Evolutionary conservation across 2,113 vertebrate species (phyloP), one percentile per base, ranked within the genome.

Genomic region (Cyphomyrus discorhynchus): DNA sequence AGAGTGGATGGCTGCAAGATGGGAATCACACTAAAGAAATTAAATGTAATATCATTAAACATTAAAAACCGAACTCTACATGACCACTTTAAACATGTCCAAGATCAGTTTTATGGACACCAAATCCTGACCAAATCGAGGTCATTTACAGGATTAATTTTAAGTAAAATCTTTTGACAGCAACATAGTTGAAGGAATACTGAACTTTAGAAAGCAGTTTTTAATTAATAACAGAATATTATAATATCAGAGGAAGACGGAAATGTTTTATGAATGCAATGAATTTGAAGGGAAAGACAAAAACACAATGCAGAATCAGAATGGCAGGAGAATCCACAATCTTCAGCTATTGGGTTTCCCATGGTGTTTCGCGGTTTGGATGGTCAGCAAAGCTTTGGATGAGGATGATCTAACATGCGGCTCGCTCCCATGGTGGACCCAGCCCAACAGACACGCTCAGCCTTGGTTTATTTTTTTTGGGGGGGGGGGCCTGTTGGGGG

Each of bases 181-280:
- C 19, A 82, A 53, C 15, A 46, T 11, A 31, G 49, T 50, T 39
- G 19, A 53, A 89, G 11, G 39, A 77, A 52, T 89, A 50, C n/a
- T 80, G 66, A 74, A 77, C 45, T 27, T 89, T 19, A 89, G 21
- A 17, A 42, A 62, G 19, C 39, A 88, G 56, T 42, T 84, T 70
- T 70, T 13, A 70, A 70, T 70, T 42, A 83, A 52, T 56, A 6
- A 86, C 53, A 21, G 5, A 56, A 56, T 56, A 56, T 93, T 92
- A 93, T 94, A 93, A 93, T 95, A 94, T 95, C 94, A 94, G 91
- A 56, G 49, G 74, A 91, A 93, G 94, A 95, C 93, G 93, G 95
- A 94, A 93, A 96, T 95, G 93, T 92, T 94, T 96, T 95, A 95
- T 94, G 94, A 96, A 96, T 94, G 93, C 96, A 96, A 94, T 93